Conservation (phyloP, 1,140 invertebrate genomes). For the Oreohelix idahoensis region DNA sequence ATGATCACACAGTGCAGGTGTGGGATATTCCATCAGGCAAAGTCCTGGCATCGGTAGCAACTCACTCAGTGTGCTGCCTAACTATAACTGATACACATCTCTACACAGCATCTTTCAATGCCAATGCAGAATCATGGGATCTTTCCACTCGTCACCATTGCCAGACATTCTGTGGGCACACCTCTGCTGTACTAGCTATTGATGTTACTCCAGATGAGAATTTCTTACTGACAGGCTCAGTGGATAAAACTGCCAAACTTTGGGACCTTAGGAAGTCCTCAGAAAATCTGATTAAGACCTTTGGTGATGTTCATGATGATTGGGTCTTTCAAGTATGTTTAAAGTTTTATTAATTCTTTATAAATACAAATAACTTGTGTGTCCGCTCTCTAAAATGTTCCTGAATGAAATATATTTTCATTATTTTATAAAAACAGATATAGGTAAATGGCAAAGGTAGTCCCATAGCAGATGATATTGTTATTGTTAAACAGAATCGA, state of each 20-base stretch:
- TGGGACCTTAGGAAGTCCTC: slow-evolving; percentile 5
- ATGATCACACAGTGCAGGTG: slow-evolving; percentile 36
- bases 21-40: slow-evolving; percentile 16
- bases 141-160: slow-evolving; percentile 14
- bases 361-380: no score
- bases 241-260: slow-evolving; percentile 33
- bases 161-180: slow-evolving; percentile 28
- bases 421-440: no score
- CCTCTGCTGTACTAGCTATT: slow-evolving; percentile 35
- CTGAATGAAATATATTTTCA: no score
- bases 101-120: slow-evolving; percentile 36
- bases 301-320: slow-evolving; percentile 18
- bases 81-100: slow-evolving; percentile 11
- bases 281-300: slow-evolving; percentile 3
- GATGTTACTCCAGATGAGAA: slow-evolving; percentile 24
- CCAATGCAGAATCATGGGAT: slow-evolving; percentile 36
- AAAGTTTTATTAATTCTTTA: neutral
- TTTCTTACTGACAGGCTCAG: slow-evolving; percentile 31
- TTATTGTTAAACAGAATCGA: no score
- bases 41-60: neutral
- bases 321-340: slow-evolving; percentile 25
- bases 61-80: slow-evolving; percentile 32
- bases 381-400: no score
- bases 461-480: no score
- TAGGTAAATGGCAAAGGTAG: no score